A percentile compares a stretch with the other conserved stretches of the same genome.
Evolutionary conservation across 1,140 invertebrate genomes (phyloP).

Genomic region (Apis florea): DNA sequence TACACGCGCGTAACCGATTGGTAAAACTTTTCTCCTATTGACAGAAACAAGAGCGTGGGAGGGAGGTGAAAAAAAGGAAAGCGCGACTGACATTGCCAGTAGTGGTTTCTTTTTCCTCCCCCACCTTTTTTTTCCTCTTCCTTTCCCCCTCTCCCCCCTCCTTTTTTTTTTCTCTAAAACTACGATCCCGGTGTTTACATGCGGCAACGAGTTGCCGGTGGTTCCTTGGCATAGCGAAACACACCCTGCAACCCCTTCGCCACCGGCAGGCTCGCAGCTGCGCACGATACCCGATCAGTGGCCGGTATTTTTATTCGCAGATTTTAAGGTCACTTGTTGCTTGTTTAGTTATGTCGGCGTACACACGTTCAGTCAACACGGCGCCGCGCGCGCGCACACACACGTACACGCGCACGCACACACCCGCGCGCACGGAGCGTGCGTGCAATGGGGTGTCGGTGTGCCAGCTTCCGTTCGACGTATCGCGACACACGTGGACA

Average conservation of each 20-base stretch:
- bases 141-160: not conserved
- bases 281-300: slow-evolving; percentile 72
- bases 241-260: slow-evolving; percentile 51
- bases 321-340: slow-evolving; percentile 80
- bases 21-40: slow-evolving; percentile 37
- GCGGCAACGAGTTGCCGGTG: slow-evolving; percentile 32
- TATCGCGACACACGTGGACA: slow-evolving; percentile 63
- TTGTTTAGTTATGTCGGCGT: slow-evolving; percentile 77
- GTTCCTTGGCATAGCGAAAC: slow-evolving; percentile 56
- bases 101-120: not conserved
- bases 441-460: slow-evolving; percentile 15
- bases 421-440: not conserved
- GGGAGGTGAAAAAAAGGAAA: slow-evolving; percentile 1
- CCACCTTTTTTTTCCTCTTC: not conserved
- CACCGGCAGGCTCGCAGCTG: slow-evolving; percentile 51
- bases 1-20: slow-evolving; percentile 16
- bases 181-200: slow-evolving; percentile 57
- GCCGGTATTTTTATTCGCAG: slow-evolving; percentile 75
- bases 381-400: not conserved
- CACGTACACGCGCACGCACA: slow-evolving; percentile 24
- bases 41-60: slow-evolving; percentile 7
- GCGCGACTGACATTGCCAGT: slow-evolving; percentile 29
- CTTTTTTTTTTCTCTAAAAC: slow-evolving; percentile 1
- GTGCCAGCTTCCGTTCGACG: slow-evolving; percentile 32
- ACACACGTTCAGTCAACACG: slow-evolving; percentile 59